Evolutionary conservation across 30 jellyfish, hydroid and myxozoan species (phyloP).

Genomic region (Aurelia aurita complex sp. Pacific): DNA sequence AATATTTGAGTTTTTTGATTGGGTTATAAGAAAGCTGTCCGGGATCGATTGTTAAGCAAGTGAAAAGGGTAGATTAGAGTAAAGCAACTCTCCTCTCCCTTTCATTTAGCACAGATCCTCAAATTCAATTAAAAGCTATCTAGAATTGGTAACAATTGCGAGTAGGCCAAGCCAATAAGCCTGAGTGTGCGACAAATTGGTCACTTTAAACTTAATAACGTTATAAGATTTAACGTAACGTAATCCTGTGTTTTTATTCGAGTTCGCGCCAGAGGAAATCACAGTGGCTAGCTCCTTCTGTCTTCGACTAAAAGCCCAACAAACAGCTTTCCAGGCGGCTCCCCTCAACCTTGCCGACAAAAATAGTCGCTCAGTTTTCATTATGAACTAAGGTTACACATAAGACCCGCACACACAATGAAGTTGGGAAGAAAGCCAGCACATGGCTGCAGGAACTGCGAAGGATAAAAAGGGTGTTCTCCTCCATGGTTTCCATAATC

Average conservation of each 20-base stretch:
- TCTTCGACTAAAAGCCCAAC: no score
- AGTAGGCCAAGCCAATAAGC: conserved; percentile 40
- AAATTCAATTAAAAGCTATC: conserved; percentile 55
- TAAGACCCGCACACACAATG: no score
- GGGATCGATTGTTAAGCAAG: conserved; percentile 56
- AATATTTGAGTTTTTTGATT: conserved; percentile 18
- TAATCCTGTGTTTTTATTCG: conserved; percentile 26
- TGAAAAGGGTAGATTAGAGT: conserved; percentile 30
- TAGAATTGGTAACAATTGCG: conserved; percentile 50
- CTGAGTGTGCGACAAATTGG: conserved; percentile 56
- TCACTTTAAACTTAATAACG: conserved; percentile 18
- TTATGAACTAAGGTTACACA: no score
- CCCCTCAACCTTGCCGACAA: conserved; percentile 20
- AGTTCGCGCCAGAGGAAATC: neutral
- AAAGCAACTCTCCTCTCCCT: conserved; percentile 11
- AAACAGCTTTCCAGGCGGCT: conserved; percentile 45
- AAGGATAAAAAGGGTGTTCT: no score
- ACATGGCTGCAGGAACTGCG: no score
- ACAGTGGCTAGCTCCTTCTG: no score
- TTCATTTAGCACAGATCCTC: conserved; percentile 24
- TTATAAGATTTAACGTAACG: conserved; percentile 27
- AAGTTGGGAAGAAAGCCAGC: no score
- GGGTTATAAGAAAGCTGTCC: conserved; percentile 65
- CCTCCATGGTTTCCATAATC: no score
- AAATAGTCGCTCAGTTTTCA: neutral